These are phyloP conservation scores for Pheosia tremula DNA, from an alignment of 2,888 invertebrate species.

Conservation along the genomic window DNA sequence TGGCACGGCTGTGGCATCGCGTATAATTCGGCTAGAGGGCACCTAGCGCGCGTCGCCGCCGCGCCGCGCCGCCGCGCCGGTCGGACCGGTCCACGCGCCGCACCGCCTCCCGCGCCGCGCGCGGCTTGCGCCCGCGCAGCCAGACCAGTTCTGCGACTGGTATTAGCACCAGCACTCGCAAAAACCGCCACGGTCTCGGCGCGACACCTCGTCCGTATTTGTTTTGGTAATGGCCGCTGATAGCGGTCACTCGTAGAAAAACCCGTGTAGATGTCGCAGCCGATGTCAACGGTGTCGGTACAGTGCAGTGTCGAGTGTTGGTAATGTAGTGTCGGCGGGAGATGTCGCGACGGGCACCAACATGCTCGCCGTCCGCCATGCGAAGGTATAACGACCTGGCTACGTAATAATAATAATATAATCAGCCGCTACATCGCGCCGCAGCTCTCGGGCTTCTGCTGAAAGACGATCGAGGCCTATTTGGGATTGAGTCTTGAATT, in stretches of 20 bases:
- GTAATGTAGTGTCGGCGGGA: conserved; percentile 43
- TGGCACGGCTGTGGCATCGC: conserved; percentile 15
- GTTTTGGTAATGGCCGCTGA: conserved; percentile 46
- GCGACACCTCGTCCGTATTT: conserved; percentile 41
- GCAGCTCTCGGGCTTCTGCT: neutral
- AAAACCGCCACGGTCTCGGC: conserved; percentile 42
- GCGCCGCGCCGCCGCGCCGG: conserved; percentile 25
- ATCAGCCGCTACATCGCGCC: neutral
- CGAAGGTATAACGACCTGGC: conserved; percentile 55
- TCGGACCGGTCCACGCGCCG: conserved; percentile 37
- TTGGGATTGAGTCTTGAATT: too few species aligned
- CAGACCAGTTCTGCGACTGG: conserved; percentile 36
- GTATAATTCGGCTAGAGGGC: conserved; percentile 38
- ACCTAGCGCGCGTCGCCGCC: conserved; percentile 18
- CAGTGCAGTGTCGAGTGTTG: conserved; percentile 34
- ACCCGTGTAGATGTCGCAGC: conserved; percentile 15
- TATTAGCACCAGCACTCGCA: conserved; percentile 42
- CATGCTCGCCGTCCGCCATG: conserved; percentile 72
- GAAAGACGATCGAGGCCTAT: neutral
- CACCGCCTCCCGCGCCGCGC: conserved; percentile 13
- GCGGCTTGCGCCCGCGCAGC: conserved; percentile 12
- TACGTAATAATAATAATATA: neutral
- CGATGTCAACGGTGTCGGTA: conserved; percentile 29
- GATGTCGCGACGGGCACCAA: conserved; percentile 50
- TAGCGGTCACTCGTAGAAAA: conserved; percentile 32